Conservation (phyloP, 1,140 invertebrate species). For the Wiebesia pumilae region DNA sequence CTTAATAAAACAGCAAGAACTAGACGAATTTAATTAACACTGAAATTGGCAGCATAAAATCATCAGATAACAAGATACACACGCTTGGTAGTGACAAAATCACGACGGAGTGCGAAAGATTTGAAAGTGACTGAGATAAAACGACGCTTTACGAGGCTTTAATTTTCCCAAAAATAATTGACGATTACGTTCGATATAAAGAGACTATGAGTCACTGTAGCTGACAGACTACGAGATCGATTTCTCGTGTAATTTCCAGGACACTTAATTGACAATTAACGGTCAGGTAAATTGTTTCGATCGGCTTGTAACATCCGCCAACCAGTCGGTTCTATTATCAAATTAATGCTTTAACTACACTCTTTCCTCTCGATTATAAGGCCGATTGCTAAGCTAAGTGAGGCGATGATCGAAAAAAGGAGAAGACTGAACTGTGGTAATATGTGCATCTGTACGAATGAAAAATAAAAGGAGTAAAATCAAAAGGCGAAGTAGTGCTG, state of each 20-base stretch:
- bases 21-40: neutral
- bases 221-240: slow-evolving; percentile 47
- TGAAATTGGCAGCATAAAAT: neutral
- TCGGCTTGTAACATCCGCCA: slow-evolving; percentile 68
- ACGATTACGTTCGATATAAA: neutral
- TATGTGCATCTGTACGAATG: neutral
- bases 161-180: slow-evolving; percentile 35
- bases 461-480: neutral
- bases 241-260: slow-evolving; percentile 64
- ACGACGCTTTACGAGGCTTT: slow-evolving; percentile 1
- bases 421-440: neutral
- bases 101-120: neutral
- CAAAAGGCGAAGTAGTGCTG: neutral
- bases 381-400: neutral
- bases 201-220: too few species aligned
- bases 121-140: neutral
- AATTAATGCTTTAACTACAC: slow-evolving; percentile 51
- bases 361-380: slow-evolving; percentile 29
- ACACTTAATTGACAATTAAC: slow-evolving; percentile 72
- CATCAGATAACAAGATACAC: neutral
- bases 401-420: neutral
- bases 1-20: neutral
- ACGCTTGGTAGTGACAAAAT: neutral
- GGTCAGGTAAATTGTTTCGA: slow-evolving; percentile 71
- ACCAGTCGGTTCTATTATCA: slow-evolving; percentile 50